phyloP scores from a whole-genome alignment of 2,888 invertebrate genomes.

The Epistrophe grossulariae region DNA sequence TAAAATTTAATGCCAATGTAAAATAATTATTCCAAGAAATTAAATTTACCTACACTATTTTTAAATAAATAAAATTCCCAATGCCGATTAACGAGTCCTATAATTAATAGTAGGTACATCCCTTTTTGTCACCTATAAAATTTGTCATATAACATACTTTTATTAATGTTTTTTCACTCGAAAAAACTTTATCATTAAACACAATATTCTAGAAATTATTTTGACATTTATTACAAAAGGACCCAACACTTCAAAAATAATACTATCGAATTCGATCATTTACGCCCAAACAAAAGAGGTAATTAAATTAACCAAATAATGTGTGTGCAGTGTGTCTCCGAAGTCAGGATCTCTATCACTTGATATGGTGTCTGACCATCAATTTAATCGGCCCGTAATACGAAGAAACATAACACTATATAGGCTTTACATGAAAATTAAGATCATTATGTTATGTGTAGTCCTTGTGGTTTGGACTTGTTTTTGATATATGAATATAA shows the following conservation, averaged over 20 bases:
- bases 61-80: neutral
- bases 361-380: constrained; percentile 62
- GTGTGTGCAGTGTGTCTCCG: constrained; percentile 10
- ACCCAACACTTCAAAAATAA: neutral
- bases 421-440: constrained; percentile 55
- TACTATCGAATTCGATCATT: constrained; percentile 60
- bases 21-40: neutral
- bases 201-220: constrained; percentile 36
- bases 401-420: constrained; percentile 67
- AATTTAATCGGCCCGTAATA: constrained; percentile 56
- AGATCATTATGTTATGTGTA: constrained; percentile 46
- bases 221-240: constrained; percentile 49
- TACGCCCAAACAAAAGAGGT: constrained; percentile 56
- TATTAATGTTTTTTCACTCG: constrained; percentile 39
- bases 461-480: neutral
- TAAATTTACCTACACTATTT: neutral
- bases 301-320: constrained; percentile 68
- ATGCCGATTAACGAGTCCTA: neutral
- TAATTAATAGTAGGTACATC: neutral
- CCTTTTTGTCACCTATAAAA: constrained; percentile 4
- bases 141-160: neutral
- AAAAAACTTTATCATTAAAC: constrained; percentile 46
- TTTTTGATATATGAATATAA: neutral
- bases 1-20: no score
- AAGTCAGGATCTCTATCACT: constrained; percentile 50